phyloP scores from a whole-genome alignment of 1,140 invertebrate species.

The Drosophila tropicalis region DNA sequence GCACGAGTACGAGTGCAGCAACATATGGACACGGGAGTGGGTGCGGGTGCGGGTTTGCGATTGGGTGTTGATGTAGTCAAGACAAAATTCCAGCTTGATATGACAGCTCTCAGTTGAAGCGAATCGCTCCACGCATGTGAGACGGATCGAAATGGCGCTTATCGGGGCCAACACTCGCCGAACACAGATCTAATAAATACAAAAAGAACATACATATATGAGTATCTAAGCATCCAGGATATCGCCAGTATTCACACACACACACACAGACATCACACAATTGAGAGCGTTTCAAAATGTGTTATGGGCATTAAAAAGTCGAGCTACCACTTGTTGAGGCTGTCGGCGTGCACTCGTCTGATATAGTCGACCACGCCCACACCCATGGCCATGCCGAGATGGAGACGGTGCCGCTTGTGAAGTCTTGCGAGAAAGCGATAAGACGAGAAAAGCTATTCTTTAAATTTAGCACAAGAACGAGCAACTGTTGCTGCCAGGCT shows the following conservation, averaged over 20 bases:
- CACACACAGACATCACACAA: background rate
- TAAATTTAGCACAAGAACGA: constrained; percentile 16
- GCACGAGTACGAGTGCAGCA: background rate
- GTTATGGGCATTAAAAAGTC: background rate
- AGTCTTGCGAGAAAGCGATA: constrained; percentile 71
- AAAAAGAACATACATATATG: background rate
- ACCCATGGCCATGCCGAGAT: background rate
- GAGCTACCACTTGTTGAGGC: constrained; percentile 16
- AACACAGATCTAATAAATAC: background rate
- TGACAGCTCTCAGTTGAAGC: constrained; percentile 6
- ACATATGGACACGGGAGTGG: background rate
- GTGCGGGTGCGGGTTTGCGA: background rate
- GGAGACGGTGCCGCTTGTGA: constrained; percentile 46
- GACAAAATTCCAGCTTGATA: constrained; percentile 15
- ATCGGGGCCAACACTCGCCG: background rate
- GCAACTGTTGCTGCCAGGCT: constrained; percentile 33
- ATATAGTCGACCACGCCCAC: constrained; percentile 27
- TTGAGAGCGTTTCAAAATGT: constrained; percentile 6
- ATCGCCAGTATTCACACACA: background rate
- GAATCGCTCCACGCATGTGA: constrained; percentile 1
- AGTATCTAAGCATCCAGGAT: background rate
- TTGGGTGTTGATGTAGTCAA: constrained; percentile 9
- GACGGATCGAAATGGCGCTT: background rate
- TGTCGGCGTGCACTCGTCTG: constrained; percentile 4
- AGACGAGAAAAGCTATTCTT: constrained; percentile 47